phyloP scores from a whole-genome alignment of 2,888 invertebrate species.

The Blomia tropicalis region DNA sequence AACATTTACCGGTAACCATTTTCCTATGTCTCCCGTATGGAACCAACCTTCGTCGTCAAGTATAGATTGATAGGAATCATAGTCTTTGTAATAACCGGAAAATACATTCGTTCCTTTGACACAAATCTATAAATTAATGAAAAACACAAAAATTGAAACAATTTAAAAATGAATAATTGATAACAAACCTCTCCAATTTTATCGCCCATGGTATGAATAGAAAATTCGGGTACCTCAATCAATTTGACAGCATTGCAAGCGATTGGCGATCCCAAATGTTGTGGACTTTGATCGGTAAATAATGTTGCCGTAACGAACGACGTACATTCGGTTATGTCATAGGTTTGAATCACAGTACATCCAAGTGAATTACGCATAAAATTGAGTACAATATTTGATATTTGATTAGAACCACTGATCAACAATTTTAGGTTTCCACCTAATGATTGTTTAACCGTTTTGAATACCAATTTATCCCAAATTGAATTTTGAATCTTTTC shows the following conservation, averaged over 20 bases:
- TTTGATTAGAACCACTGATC: conserved; percentile 85
- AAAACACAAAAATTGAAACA: background rate
- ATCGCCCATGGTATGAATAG: conserved; percentile 61
- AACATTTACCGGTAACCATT: conserved; percentile 82
- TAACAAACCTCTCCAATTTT: conserved; percentile 53
- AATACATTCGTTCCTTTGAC: conserved; percentile 87
- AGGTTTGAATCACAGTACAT: conserved; percentile 60
- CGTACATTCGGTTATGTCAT: conserved; percentile 83
- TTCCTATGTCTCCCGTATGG: conserved; percentile 91
- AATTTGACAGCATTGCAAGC: conserved; percentile 86
- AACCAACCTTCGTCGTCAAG: conserved; percentile 82
- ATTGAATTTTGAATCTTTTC: conserved; percentile 19
- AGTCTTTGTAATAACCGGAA: conserved; percentile 61
- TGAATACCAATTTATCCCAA: conserved; percentile 30
- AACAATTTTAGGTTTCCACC: conserved; percentile 78
- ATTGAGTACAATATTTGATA: conserved; percentile 78
- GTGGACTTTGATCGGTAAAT: conserved; percentile 67
- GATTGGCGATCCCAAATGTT: conserved; percentile 86
- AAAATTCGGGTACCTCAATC: conserved; percentile 95
- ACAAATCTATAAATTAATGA: conserved; percentile 46
- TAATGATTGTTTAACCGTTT: conserved; percentile 66
- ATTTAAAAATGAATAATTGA: background rate
- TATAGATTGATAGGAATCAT: conserved; percentile 71
- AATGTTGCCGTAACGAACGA: conserved; percentile 77
- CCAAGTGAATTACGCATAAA: conserved; percentile 86